Evolutionary conservation across 2,888 invertebrate genomes (phyloP).

Genomic region (Cantharis rufa): DNA sequence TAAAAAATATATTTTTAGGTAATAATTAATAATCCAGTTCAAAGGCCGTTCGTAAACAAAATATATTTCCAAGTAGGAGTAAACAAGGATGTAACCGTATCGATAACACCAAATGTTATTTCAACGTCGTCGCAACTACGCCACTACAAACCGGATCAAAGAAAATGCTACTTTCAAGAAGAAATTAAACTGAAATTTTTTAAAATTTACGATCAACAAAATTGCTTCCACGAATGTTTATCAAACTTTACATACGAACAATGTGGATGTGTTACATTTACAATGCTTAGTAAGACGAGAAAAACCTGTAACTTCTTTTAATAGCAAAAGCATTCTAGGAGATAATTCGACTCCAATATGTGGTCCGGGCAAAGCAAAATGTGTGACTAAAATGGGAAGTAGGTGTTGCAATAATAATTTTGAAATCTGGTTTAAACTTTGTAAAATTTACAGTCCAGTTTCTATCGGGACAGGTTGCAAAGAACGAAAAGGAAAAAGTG

Average conservation of each 20-base stretch:
- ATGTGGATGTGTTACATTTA: constrained; percentile 68
- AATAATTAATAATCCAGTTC: constrained; percentile 58
- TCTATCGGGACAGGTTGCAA: background rate
- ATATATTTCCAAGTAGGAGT: constrained; percentile 69
- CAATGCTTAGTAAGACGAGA: constrained; percentile 59
- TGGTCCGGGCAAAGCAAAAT: constrained; percentile 52
- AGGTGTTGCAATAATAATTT: background rate
- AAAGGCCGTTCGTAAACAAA: constrained; percentile 62
- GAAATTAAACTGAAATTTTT: constrained; percentile 67
- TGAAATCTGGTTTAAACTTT: background rate
- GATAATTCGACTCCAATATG: constrained; percentile 60
- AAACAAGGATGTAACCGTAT: constrained; percentile 67
- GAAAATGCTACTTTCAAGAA: constrained; percentile 66
- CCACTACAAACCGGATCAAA: constrained; percentile 63
- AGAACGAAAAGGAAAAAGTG: background rate
- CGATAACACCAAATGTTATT: constrained; percentile 70
- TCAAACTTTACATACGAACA: constrained; percentile 63
- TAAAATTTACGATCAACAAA: constrained; percentile 67
- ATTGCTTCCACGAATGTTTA: constrained; percentile 69
- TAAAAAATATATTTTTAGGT: background rate
- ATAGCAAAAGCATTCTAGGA: constrained; percentile 35
- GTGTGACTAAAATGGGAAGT: constrained; percentile 26
- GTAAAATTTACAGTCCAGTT: background rate
- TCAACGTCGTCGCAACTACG: constrained; percentile 67
- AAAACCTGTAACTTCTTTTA: background rate